phyloP scores from a whole-genome alignment of 2,797 vertebrate genomes.

The Novumbra hubbsi region DNA sequence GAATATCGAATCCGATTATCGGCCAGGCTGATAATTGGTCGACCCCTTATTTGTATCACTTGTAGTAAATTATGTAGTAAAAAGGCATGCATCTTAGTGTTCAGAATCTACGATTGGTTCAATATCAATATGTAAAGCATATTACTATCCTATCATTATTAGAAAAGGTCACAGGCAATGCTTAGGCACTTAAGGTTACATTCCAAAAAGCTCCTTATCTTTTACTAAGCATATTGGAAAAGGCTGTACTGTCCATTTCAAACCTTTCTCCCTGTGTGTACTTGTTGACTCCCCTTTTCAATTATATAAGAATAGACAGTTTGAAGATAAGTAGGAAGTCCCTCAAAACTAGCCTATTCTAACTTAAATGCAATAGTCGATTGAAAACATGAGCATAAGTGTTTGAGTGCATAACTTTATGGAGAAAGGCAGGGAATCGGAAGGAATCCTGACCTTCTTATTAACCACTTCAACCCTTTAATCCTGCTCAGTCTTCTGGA shows the following conservation, averaged over 20 bases:
- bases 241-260: neutral
- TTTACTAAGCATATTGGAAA: neutral
- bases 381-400: neutral
- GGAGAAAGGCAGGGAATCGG: neutral
- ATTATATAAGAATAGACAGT: neutral
- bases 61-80: neutral
- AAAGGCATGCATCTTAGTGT: neutral
- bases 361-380: neutral
- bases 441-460: neutral
- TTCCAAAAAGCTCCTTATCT: neutral
- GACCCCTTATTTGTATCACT: no score
- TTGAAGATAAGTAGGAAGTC: neutral
- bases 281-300: neutral
- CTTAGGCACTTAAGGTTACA: constrained; percentile 33
- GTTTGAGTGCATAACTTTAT: neutral
- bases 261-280: neutral
- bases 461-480: neutral
- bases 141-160: neutral
- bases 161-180: neutral
- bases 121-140: neutral
- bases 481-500: constrained; percentile 60
- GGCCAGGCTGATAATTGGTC: no score
- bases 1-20: no score
- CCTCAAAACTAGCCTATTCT: neutral
- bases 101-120: neutral